Evolutionary conservation across 2,797 vertebrate genomes (phyloP).

Genomic region (Emydoidea blandingii): DNA sequence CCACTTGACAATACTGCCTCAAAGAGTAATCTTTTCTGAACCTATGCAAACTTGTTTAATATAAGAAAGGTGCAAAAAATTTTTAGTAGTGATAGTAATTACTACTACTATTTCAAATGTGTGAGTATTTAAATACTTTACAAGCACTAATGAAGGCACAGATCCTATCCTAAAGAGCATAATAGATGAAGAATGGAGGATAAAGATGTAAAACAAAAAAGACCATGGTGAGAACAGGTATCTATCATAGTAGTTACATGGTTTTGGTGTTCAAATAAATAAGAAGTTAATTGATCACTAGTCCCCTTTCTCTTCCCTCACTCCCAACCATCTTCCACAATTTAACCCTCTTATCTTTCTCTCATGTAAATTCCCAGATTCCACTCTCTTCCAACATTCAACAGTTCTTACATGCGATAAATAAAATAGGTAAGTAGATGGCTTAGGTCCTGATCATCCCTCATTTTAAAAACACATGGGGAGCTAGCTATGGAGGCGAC

Average conservation of each 20-base stretch:
- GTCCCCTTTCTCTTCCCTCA: too few species aligned
- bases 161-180: not conserved
- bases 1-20: not conserved
- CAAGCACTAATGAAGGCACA: not conserved
- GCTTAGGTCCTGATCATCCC: not conserved
- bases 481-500: not conserved
- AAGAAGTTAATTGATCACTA: too few species aligned
- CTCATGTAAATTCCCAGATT: not conserved
- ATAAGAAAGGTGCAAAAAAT: not conserved
- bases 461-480: not conserved
- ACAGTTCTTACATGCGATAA: not conserved
- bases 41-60: not conserved
- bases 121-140: not conserved
- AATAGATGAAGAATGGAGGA: not conserved
- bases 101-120: not conserved
- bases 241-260: too few species aligned
- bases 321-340: not conserved
- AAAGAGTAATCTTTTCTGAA: not conserved
- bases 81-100: not conserved
- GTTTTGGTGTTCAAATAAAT: too few species aligned
- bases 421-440: not conserved
- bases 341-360: rapidly evolving
- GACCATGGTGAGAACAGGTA: too few species aligned
- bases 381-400: not conserved
- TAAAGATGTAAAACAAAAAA: too few species aligned